These are phyloP conservation scores for Isoperla grammatica DNA, from an alignment of 2,888 invertebrate species.

Conservation along the genomic window DNA sequence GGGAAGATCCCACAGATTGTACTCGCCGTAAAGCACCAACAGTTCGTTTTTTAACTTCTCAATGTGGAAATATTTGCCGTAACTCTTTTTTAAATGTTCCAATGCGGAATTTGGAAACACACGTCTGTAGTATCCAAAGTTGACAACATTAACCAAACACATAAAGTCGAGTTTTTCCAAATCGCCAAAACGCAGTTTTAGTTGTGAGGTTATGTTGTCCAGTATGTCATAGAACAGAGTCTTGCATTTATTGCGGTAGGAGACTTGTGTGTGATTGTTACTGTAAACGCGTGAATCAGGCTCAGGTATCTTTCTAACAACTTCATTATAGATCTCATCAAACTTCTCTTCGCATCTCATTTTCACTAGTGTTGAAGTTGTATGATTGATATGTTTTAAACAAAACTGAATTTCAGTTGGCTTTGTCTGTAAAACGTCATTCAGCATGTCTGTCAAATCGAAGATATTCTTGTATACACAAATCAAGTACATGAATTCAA, in stretches of 20 bases:
- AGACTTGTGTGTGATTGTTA: neutral
- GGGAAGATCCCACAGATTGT: neutral
- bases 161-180: neutral
- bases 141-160: neutral
- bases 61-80: neutral
- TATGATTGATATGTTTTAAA: no score
- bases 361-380: neutral
- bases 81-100: neutral
- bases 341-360: neutral
- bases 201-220: neutral
- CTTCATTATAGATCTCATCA: neutral
- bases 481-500: conserved; percentile 2
- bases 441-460: no score
- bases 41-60: neutral
- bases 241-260: neutral
- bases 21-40: neutral
- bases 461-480: no score
- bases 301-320: neutral
- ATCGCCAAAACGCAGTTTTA: neutral
- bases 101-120: neutral
- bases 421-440: no score
- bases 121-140: neutral
- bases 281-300: neutral
- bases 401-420: no score
- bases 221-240: neutral